A percentile compares a stretch with the other conserved stretches of the same genome.
These are phyloP conservation scores for Alectoris magna DNA, from an alignment of 2,797 vertebrate species.

Conservation along the genomic window DNA sequence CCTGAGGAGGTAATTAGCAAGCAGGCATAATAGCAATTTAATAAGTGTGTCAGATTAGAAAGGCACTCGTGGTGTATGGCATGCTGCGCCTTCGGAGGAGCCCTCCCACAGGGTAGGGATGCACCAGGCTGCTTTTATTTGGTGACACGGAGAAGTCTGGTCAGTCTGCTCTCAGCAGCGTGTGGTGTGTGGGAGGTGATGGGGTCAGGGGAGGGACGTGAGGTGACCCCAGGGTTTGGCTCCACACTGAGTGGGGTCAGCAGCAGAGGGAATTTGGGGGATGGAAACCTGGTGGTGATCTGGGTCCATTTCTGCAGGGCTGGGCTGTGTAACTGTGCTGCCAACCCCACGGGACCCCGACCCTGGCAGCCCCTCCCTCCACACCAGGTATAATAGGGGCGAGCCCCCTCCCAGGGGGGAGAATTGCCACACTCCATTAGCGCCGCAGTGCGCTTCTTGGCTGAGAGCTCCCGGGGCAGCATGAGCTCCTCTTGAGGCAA, in stretches of 20 bases:
- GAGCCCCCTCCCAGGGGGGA: background rate
- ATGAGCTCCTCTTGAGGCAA: background rate
- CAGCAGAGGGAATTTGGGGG: background rate
- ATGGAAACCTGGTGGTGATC: background rate
- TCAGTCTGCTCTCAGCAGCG: background rate
- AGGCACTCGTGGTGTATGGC: background rate
- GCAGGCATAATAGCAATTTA: background rate
- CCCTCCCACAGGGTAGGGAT: background rate
- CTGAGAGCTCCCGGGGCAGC: rapidly evolving
- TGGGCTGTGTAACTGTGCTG: background rate
- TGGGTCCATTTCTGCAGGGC: background rate
- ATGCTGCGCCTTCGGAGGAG: background rate
- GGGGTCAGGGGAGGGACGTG: rapidly evolving
- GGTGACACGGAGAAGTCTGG: background rate
- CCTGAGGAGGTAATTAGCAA: constrained; percentile 19
- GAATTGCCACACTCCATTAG: background rate
- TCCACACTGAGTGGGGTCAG: rapidly evolving
- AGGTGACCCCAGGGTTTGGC: rapidly evolving
- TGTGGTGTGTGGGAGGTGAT: background rate
- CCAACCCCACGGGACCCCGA: background rate
- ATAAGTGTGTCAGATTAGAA: background rate
- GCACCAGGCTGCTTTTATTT: background rate
- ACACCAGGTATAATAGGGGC: too few species aligned
- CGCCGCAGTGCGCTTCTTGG: background rate
- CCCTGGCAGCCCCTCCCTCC: background rate